Evolutionary conservation across 2,888 invertebrate species (phyloP).

Genomic region (Diploptera punctata): DNA sequence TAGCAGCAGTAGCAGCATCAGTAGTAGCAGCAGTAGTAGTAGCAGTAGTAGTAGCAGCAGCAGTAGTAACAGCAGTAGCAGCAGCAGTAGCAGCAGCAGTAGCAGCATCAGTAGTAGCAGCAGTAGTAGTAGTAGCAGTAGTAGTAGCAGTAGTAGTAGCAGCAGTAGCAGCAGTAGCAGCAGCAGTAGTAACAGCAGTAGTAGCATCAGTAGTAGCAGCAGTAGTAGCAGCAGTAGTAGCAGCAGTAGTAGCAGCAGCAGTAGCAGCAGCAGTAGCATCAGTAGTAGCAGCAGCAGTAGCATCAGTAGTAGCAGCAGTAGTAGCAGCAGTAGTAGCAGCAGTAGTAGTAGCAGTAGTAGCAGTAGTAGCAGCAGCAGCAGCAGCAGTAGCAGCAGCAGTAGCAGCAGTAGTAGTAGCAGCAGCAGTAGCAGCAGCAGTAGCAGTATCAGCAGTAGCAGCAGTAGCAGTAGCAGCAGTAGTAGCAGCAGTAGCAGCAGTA

Average conservation of each 20-base stretch:
- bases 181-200: not conserved
- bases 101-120: too few relatives aligned
- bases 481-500: constrained; percentile 16
- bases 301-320: too few relatives aligned
- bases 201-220: too few relatives aligned
- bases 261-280: not conserved
- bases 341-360: constrained; percentile 3
- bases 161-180: not conserved
- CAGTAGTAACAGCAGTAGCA: constrained; percentile 12
- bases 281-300: too few relatives aligned
- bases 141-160: constrained; percentile 6
- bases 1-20: too few relatives aligned
- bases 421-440: too few relatives aligned
- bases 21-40: constrained; percentile 14
- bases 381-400: not conserved
- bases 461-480: constrained; percentile 9
- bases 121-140: constrained; percentile 9
- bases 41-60: constrained; percentile 16
- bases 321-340: not conserved
- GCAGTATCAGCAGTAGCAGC: too few relatives aligned
- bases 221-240: not conserved
- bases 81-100: constrained; percentile 1
- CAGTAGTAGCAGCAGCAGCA: not conserved
- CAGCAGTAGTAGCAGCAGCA: not conserved
- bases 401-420: not conserved